Base-by-base conservation (phyloP, 2,888 invertebrate species). In the Cerastis leucographa region DNA sequence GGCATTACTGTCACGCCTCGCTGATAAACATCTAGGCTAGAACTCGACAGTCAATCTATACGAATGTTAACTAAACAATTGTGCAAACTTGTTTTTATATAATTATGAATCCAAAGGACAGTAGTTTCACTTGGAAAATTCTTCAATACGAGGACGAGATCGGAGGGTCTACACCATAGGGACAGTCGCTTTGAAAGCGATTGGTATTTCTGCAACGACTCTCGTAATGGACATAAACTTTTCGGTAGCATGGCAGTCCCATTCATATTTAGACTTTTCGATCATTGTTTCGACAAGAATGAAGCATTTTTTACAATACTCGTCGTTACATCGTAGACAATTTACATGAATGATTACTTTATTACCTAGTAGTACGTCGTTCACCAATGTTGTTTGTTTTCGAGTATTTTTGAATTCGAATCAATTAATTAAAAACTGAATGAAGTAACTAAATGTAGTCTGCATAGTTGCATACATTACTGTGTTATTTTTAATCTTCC, bases 1-100 rank as follows among this genome's bases (percentile, higher is more conserved):
- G 44, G 71, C 66, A 77, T 85, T 72, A 77, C 76, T 67, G 86
- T 85, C 86, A 86, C 86, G 80, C 80, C 66, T 68, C 61, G 49
- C 74, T 75, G 88, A 87, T 87, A 76, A 74, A 66, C 67, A 79
- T 87, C 83, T 51, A 67, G 66, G 61, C 29, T 35, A 61, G 35
- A 56, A 69, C 64, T 73, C 56, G n/a, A 64, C 29, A 69, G 44
- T 68, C 54, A 69, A 64, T 69, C 56, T 73, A 62, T 44, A 66
- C 29, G 40, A 70, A 72, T 64, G 56, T 59, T 66, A 49, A 54
- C 35, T 69, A 56, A 51, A 22, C 25, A 54, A 42, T 42, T 72
- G 14, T 40, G 22, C 17, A 51, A 11, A 73, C 12, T 62, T 35
- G 22, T 11, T n/a, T n/a, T n/a, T n/a, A n/a, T n/a, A n/a, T n/a